phyloP scores from a whole-genome alignment of 2,888 invertebrate genomes.

The Pandemis heparana region DNA sequence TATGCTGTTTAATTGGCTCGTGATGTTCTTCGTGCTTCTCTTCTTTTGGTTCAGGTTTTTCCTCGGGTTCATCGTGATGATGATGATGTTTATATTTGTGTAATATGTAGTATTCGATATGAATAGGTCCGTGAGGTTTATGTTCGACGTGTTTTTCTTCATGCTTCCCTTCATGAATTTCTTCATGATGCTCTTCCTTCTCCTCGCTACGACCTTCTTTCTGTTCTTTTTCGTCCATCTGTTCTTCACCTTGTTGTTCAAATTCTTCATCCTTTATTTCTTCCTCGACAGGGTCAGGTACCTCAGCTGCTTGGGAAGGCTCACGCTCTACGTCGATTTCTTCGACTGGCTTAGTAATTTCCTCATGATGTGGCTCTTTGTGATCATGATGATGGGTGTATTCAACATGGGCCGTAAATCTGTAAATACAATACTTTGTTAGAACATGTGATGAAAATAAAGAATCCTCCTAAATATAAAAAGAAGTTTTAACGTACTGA shows the following conservation, averaged over 20 bases:
- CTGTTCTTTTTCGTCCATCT: conserved; percentile 26
- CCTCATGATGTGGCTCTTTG: conserved; percentile 24
- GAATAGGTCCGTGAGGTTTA: conserved; percentile 23
- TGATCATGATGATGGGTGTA: conserved; percentile 46
- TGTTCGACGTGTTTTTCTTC: conserved; percentile 30
- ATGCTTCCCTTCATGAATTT: conserved; percentile 19
- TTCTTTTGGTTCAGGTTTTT: conserved; percentile 13
- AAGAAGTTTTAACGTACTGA: conserved; percentile 50
- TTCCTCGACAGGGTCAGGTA: conserved; percentile 5
- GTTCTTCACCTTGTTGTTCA: neutral
- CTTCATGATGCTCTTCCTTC: no score
- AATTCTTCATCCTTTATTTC: neutral
- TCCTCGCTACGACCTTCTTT: conserved; percentile 27
- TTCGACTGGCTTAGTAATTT: conserved; percentile 25
- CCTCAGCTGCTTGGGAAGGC: conserved; percentile 5
- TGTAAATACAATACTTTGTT: conserved; percentile 38
- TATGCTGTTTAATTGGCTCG: conserved; percentile 6
- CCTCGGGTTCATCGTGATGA: conserved; percentile 19
- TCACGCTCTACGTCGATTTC: conserved; percentile 15
- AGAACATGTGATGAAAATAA: neutral
- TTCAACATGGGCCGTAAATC: conserved; percentile 51
- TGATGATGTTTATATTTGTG: conserved; percentile 30
- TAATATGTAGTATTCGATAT: conserved; percentile 31
- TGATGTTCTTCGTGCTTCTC: conserved; percentile 14
- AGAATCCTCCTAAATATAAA: neutral